Conservation (phyloP, 2,113 vertebrate species). For the Cricetomys ansorgei region DNA sequence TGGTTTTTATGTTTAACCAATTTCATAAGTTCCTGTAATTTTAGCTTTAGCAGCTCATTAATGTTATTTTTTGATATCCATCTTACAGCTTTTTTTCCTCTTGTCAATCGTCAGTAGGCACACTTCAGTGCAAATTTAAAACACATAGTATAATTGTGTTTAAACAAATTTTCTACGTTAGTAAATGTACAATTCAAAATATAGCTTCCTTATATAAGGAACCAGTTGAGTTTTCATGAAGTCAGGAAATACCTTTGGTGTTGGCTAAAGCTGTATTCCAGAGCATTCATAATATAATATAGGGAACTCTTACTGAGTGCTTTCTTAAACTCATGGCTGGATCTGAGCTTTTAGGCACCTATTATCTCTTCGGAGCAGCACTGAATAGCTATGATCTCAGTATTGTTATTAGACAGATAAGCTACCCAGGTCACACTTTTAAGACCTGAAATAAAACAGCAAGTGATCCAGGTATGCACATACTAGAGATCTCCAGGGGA, state of each 20-base stretch:
- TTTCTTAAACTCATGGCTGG: background rate
- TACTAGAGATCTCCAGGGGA: background rate
- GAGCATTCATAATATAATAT: background rate
- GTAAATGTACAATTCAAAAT: slow-evolving; percentile 35
- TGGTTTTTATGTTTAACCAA: slow-evolving; percentile 93
- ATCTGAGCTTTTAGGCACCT: background rate
- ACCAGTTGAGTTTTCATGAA: background rate
- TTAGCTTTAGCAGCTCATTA: slow-evolving; percentile 92
- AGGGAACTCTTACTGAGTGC: background rate
- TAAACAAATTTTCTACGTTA: slow-evolving; percentile 61
- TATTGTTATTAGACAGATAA: background rate
- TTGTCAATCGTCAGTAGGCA: slow-evolving; percentile 77
- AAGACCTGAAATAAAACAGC: background rate
- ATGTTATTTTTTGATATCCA: slow-evolving; percentile 90
- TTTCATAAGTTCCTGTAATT: slow-evolving; percentile 92
- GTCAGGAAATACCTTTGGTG: background rate
- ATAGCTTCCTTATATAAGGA: background rate
- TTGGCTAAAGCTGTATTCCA: background rate
- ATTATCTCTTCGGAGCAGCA: background rate
- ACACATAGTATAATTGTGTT: slow-evolving; percentile 67
- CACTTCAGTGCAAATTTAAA: slow-evolving; percentile 80
- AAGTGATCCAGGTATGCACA: background rate
- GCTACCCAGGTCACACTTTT: background rate
- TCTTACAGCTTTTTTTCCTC: slow-evolving; percentile 86
- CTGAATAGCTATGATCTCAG: background rate